Percentiles rank a stretch among this genome's conserved stretches.
Conservation (phyloP, 2,113 vertebrate species). For the Tonatia bakeri region DNA sequence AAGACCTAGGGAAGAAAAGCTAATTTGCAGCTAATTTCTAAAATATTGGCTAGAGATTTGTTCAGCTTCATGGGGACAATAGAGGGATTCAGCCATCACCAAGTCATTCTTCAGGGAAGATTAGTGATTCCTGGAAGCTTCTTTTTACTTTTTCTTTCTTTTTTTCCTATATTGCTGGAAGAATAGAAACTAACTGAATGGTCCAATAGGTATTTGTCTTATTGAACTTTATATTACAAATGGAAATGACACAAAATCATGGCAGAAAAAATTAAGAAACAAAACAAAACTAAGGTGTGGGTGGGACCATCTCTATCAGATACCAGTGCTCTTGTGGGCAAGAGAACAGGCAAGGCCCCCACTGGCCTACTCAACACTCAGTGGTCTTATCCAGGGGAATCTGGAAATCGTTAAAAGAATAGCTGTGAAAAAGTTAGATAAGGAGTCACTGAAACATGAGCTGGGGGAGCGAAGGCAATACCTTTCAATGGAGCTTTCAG, state of each 20-base stretch:
- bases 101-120: constrained; percentile 42
- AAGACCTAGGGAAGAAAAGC: constrained; percentile 2
- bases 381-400: not conserved
- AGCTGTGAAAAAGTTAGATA: not conserved
- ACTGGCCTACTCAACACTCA: not conserved
- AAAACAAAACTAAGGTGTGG: not conserved
- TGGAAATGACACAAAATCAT: not conserved
- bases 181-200: constrained; percentile 4
- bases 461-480: too few species aligned
- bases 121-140: not conserved
- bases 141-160: not conserved
- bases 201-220: not conserved
- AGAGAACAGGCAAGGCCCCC: not conserved
- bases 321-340: not conserved
- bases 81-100: constrained; percentile 26
- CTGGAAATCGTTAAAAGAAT: not conserved
- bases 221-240: not conserved
- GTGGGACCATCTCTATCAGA: not conserved
- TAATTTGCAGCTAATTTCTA: constrained; percentile 61
- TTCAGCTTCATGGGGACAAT: constrained; percentile 40
- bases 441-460: not conserved
- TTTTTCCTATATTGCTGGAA: not conserved
- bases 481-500: not conserved
- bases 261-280: not conserved
- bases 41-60: constrained; percentile 57